A percentile compares a stretch with the other conserved stretches of the same genome.
These are phyloP conservation scores for Sinohyriopsis cumingii DNA, from an alignment of 2,888 invertebrate genomes.

Conservation along the genomic window DNA sequence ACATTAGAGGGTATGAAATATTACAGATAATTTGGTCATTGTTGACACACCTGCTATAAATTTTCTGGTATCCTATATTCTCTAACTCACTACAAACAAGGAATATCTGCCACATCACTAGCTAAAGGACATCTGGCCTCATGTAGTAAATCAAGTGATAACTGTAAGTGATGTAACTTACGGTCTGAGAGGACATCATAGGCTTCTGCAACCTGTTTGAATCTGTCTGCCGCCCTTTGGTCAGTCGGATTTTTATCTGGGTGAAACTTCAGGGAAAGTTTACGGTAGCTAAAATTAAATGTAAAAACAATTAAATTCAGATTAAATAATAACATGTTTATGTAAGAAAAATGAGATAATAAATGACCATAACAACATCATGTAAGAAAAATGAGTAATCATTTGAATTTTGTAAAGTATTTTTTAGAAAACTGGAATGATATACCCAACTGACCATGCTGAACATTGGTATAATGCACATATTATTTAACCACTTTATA, in stretches of 20 bases:
- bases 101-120: no score
- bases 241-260: constrained; percentile 69
- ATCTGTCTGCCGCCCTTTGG: constrained; percentile 66
- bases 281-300: constrained; percentile 65
- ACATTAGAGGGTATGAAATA: no score
- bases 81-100: no score
- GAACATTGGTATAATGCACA: no score
- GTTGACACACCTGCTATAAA: no score
- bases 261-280: constrained; percentile 70
- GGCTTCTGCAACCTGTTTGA: constrained; percentile 71
- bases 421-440: no score
- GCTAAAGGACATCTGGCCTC: no score
- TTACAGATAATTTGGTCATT: no score
- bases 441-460: no score
- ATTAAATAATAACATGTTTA: neutral
- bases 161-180: constrained; percentile 43
- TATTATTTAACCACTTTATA: no score
- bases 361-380: neutral
- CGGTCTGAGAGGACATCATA: constrained; percentile 72
- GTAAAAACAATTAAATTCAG: constrained; percentile 6
- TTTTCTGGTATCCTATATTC: no score
- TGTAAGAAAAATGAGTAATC: constrained; percentile 2
- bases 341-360: constrained; percentile 7
- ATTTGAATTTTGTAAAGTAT: no score
- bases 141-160: neutral